Evolutionary conservation across 2,113 vertebrate species (phyloP).

Genomic region (Rousettus leschenaultii): DNA sequence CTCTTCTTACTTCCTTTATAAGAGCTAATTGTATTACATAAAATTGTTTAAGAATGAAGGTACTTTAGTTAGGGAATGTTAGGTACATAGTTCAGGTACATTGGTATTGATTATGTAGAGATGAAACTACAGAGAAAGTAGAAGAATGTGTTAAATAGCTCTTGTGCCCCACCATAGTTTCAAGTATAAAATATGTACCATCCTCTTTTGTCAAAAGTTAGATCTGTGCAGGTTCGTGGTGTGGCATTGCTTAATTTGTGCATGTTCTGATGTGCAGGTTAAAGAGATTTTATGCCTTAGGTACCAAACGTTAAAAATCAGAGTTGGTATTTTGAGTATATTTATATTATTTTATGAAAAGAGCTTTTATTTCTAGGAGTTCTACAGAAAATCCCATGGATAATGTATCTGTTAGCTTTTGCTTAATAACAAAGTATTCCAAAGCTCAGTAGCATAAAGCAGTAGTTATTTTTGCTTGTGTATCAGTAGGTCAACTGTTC

Average conservation of each 20-base stretch:
- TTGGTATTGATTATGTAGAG: neutral
- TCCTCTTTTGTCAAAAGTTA: neutral
- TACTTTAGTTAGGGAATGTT: neutral
- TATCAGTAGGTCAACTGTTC: neutral
- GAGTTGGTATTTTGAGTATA: neutral
- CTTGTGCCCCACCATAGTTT: neutral
- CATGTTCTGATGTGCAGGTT: neutral
- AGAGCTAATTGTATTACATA: neutral
- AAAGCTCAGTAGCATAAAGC: neutral
- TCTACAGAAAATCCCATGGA: neutral
- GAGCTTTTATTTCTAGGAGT: neutral
- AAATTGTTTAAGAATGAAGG: conserved; percentile 8
- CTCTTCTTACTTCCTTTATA: neutral
- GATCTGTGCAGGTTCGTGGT: too few relatives aligned
- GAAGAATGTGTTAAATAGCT: neutral
- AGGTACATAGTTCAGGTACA: neutral
- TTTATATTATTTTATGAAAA: neutral
- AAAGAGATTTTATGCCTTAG: neutral
- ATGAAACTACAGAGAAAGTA: neutral
- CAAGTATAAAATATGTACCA: neutral
- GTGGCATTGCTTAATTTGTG: neutral
- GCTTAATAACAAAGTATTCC: neutral
- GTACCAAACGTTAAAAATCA: neutral
- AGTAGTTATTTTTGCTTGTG: neutral
- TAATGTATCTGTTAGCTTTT: neutral